These are phyloP conservation scores for Gambelia wislizenii DNA, from an alignment of 2,797 vertebrate species.

Conservation along the genomic window DNA sequence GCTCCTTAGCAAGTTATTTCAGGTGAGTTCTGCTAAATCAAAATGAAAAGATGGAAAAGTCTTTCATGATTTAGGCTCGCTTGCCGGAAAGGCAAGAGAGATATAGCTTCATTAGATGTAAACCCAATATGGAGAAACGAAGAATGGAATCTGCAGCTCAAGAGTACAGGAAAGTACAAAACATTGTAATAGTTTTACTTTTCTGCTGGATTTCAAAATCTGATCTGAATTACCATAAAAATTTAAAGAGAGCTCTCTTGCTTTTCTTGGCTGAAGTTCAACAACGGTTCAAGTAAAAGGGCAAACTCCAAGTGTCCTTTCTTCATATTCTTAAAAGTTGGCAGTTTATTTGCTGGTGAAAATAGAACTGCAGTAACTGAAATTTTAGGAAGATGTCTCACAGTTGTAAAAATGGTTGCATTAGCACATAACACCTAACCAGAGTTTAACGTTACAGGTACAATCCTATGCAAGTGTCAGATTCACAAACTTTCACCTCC, in stretches of 20 bases:
- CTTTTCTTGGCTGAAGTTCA: background rate
- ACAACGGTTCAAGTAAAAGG: background rate
- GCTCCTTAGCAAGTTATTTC: background rate
- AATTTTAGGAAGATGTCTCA: background rate
- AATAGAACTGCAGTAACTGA: background rate
- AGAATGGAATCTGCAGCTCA: background rate
- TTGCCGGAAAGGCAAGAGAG: background rate
- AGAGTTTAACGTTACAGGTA: background rate
- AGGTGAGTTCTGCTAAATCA: background rate
- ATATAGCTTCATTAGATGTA: background rate
- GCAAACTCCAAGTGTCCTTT: background rate
- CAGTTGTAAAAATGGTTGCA: background rate
- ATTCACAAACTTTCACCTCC: background rate
- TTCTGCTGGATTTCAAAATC: background rate
- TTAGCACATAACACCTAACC: background rate
- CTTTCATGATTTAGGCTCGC: background rate
- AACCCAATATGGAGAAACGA: background rate
- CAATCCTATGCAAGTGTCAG: background rate
- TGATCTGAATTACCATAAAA: background rate
- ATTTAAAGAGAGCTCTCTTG: background rate
- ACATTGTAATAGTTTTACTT: constrained; percentile 3
- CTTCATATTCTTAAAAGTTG: background rate
- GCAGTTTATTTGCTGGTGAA: background rate
- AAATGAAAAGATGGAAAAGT: background rate
- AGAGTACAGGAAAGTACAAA: background rate